These are phyloP conservation scores for Anser cygnoides DNA, from an alignment of 2,113 vertebrate genomes.

Conservation along the genomic window DNA sequence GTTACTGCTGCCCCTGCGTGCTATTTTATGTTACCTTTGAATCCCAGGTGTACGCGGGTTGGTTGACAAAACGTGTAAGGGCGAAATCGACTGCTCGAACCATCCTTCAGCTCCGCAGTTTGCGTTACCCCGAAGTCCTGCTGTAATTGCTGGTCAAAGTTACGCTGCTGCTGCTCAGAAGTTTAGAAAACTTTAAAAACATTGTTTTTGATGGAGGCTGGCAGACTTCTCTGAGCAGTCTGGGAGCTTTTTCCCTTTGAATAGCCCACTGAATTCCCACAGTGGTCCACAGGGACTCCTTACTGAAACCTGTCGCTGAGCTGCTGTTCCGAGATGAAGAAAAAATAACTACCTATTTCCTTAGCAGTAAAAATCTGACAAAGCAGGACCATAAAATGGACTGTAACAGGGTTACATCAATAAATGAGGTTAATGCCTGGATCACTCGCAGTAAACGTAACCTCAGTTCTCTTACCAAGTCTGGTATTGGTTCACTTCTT, in stretches of 20 bases:
- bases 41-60: background rate
- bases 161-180: background rate
- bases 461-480: background rate
- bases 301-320: background rate
- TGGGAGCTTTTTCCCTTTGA: background rate
- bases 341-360: background rate
- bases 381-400: background rate
- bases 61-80: background rate
- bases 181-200: background rate
- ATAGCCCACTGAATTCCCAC: background rate
- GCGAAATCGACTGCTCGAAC: background rate
- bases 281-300: background rate
- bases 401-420: background rate
- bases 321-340: background rate
- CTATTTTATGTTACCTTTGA: background rate
- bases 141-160: background rate
- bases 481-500: background rate
- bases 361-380: background rate
- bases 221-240: background rate
- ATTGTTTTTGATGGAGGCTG: background rate
- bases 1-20: accelerated
- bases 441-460: background rate
- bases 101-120: background rate
- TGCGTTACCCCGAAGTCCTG: background rate
- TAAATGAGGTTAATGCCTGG: background rate